Conservation (phyloP, 2,888 invertebrate genomes). For the Polylopha cassiicola region DNA sequence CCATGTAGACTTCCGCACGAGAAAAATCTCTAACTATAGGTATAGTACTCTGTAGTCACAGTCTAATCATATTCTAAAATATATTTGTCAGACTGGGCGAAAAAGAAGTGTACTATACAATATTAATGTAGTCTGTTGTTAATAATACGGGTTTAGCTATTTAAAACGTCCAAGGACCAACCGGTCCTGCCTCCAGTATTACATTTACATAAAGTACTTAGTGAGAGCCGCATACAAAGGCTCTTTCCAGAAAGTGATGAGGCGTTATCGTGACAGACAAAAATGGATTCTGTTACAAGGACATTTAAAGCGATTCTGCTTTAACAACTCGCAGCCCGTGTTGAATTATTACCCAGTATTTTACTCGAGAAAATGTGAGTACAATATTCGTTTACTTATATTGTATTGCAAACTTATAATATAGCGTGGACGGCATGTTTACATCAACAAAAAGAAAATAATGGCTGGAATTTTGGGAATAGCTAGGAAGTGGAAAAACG, state of each 20-base stretch:
- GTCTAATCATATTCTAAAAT: too few relatives aligned
- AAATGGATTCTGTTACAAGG: slow-evolving; percentile 47
- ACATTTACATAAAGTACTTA: slow-evolving; percentile 72
- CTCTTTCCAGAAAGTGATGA: slow-evolving; percentile 54
- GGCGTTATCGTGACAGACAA: slow-evolving; percentile 43
- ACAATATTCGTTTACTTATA: slow-evolving; percentile 36
- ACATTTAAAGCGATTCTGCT: slow-evolving; percentile 38
- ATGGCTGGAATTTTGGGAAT: too few relatives aligned
- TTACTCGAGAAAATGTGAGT: slow-evolving; percentile 36
- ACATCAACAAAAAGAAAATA: too few relatives aligned
- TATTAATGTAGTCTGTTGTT: slow-evolving; percentile 34
- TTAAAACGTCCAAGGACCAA: slow-evolving; percentile 47
- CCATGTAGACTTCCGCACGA: too few relatives aligned
- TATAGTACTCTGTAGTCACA: too few relatives aligned
- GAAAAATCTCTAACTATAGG: too few relatives aligned
- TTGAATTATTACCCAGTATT: slow-evolving; percentile 50
- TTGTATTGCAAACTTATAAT: slow-evolving; percentile 30
- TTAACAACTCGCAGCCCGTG: slow-evolving; percentile 36
- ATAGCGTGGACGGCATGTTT: slow-evolving; percentile 30
- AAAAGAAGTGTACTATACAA: too few relatives aligned
- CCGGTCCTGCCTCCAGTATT: slow-evolving; percentile 60
- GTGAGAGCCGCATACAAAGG: slow-evolving; percentile 63
- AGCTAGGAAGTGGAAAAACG: too few relatives aligned
- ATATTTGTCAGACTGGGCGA: too few relatives aligned
- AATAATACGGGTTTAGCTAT: slow-evolving; percentile 60